These are phyloP conservation scores for Eupelmus urozonus DNA, from an alignment of 2,888 invertebrate species.

Conservation along the genomic window DNA sequence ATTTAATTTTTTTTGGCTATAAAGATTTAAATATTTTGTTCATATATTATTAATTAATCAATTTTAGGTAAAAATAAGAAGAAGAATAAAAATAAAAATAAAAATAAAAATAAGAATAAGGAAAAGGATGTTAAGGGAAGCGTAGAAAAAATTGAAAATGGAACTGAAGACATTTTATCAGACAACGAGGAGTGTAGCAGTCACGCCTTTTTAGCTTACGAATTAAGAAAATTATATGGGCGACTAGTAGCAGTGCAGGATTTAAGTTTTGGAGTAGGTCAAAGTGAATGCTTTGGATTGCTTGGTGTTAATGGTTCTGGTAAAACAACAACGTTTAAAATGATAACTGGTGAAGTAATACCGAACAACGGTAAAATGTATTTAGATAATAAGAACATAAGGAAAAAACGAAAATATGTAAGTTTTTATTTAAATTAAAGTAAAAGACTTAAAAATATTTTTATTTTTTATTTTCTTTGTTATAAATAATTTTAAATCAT, in stretches of 20 bases:
- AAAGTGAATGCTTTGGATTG: constrained; percentile 89
- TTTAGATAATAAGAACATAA: constrained; percentile 67
- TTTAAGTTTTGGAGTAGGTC: constrained; percentile 83
- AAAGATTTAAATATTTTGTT: too few species aligned
- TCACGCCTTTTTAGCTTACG: constrained; percentile 78
- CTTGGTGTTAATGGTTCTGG: constrained; percentile 93
- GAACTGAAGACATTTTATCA: too few species aligned
- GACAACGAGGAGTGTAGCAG: too few species aligned
- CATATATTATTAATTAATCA: too few species aligned
- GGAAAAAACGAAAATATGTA: constrained; percentile 65
- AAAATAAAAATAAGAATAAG: constrained; percentile 37
- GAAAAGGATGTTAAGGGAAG: too few species aligned
- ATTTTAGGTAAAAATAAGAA: too few species aligned
- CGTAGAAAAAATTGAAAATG: too few species aligned
- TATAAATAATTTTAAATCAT: constrained; percentile 60
- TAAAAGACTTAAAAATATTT: background rate
- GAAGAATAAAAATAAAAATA: constrained; percentile 25
- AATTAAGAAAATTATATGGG: constrained; percentile 87
- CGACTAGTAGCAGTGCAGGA: constrained; percentile 88
- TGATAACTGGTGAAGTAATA: constrained; percentile 90
- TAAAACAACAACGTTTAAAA: constrained; percentile 93
- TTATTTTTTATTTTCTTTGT: background rate
- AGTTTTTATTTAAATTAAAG: constrained; percentile 38
- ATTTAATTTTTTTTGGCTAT: too few species aligned
- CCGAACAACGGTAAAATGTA: constrained; percentile 71